A percentile compares a stretch with the other conserved stretches of the same genome.
Conservation (phyloP, 2,888 invertebrate genomes). For the Agapostemon virescens region DNA sequence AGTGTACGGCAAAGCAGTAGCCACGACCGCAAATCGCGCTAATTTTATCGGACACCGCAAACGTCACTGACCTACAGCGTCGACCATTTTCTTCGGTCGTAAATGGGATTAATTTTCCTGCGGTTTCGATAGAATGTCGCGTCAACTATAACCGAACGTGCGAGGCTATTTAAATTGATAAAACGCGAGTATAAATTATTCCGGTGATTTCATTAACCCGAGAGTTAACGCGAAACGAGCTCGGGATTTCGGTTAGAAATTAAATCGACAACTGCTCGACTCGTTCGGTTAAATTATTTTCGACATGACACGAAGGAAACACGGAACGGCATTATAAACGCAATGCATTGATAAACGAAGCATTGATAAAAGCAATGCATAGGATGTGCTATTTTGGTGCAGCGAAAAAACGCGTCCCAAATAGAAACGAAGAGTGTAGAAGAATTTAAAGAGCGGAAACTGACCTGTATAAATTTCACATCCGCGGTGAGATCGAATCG, state of each 20-base stretch:
- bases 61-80: slow-evolving; percentile 21
- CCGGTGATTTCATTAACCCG: background rate
- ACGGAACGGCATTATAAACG: background rate
- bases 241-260: background rate
- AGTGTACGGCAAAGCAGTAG: slow-evolving; percentile 6
- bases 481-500: background rate
- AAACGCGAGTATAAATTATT: background rate
- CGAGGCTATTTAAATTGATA: background rate
- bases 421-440: background rate
- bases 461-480: background rate
- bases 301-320: background rate
- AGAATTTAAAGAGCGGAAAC: background rate
- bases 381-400: too few relatives aligned
- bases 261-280: background rate
- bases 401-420: too few relatives aligned
- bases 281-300: background rate
- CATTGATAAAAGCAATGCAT: too few relatives aligned
- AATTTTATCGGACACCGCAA: slow-evolving; percentile 36
- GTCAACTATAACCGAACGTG: background rate
- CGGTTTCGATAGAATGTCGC: background rate
- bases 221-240: background rate
- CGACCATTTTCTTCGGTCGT: slow-evolving; percentile 16
- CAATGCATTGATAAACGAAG: too few relatives aligned
- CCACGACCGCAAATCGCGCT: slow-evolving; percentile 31
- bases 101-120: slow-evolving; percentile 37